These are phyloP conservation scores for Grantiella picta DNA, from an alignment of 2,113 vertebrate species.

Conservation along the genomic window DNA sequence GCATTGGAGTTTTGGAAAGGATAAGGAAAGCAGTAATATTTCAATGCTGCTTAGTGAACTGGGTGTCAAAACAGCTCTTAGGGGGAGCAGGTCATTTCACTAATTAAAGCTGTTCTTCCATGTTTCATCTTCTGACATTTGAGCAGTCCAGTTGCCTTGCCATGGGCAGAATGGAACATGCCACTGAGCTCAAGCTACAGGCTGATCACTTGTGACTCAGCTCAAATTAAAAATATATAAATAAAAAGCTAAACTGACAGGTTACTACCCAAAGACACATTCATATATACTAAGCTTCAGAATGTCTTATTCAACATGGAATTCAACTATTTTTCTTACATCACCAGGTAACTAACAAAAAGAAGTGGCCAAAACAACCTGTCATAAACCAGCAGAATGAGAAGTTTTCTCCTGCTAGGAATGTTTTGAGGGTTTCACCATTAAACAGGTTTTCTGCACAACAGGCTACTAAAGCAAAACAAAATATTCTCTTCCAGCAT, in stretches of 20 bases:
- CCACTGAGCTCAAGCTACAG: neutral
- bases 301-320: neutral
- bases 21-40: neutral
- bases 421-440: neutral
- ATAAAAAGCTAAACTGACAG: neutral
- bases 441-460: no score
- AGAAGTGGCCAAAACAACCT: neutral
- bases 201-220: neutral
- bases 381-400: neutral
- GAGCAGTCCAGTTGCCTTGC: neutral
- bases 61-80: neutral
- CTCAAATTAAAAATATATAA: neutral
- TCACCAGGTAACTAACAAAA: neutral
- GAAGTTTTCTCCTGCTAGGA: neutral
- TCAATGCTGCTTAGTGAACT: neutral
- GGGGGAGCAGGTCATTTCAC: neutral
- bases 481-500: neutral
- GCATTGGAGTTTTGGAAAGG: neutral
- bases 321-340: neutral
- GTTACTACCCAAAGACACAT: neutral
- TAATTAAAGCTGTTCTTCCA: neutral
- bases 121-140: neutral
- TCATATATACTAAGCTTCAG: neutral
- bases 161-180: rapidly evolving
- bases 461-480: neutral